Evolutionary conservation across 2,888 invertebrate species (phyloP).

Genomic region (Junonia oenone): DNA sequence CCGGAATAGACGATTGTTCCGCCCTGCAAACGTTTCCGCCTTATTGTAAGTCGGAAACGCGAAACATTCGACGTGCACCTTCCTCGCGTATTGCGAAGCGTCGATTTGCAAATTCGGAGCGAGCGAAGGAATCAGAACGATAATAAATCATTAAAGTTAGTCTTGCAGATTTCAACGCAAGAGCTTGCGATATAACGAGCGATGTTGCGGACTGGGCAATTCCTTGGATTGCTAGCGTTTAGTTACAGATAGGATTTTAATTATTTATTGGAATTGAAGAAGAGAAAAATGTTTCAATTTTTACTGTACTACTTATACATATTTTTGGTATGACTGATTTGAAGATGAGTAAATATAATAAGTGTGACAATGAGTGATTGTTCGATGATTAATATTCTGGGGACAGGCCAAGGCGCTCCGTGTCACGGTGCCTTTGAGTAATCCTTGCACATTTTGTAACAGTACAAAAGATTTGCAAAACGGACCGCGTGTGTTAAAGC

Average conservation of each 20-base stretch:
- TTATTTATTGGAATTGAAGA: not conserved
- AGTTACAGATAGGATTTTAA: conserved; percentile 37
- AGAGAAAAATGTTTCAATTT: not conserved
- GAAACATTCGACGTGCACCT: conserved; percentile 42
- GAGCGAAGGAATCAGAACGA: conserved; percentile 25
- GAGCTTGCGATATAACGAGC: conserved; percentile 72
- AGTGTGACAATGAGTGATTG: conserved; percentile 43
- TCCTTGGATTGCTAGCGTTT: conserved; percentile 60
- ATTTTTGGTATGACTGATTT: not conserved
- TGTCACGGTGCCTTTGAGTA: conserved; percentile 45
- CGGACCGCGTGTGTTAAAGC: conserved; percentile 50
- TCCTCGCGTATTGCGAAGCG: conserved; percentile 25
- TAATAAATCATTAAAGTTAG: conserved; percentile 41
- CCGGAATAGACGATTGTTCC: conserved; percentile 70
- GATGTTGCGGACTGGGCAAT: conserved; percentile 59
- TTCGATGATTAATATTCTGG: conserved; percentile 51
- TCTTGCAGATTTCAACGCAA: conserved; percentile 50
- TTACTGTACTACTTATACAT: not conserved
- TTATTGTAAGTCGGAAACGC: conserved; percentile 64
- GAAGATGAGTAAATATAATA: conserved; percentile 52
- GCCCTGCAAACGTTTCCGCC: conserved; percentile 66
- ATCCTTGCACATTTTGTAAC: conserved; percentile 58
- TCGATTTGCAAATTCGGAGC: conserved; percentile 8
- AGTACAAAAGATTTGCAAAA: conserved; percentile 54
- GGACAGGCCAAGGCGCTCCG: conserved; percentile 37